Base-by-base conservation (phyloP, 1,140 invertebrate species). In the Drosophila guanche region DNA sequence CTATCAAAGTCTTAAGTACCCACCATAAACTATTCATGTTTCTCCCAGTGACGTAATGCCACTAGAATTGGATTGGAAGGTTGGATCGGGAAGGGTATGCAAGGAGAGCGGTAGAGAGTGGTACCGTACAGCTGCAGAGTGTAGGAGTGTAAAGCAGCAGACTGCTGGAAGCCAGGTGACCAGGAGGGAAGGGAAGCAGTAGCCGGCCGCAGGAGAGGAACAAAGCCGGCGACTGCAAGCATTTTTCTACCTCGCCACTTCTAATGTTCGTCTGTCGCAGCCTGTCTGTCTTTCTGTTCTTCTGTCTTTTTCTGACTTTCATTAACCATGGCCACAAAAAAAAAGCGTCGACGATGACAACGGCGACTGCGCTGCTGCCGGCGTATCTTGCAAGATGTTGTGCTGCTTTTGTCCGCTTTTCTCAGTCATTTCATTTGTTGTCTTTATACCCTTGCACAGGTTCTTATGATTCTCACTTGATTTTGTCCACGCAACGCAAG, bases 271-370 rank as follows among this genome's bases (percentile, higher is more conserved):
- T 42, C 23, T 42, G 37, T 27, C 33, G 50, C 16, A 20, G 16
- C 5, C 61, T 29, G 27, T 14, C 42, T 14, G 23, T 29, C 37
- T 33, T 27, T n/a, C 22, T 8, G 66, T 27, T 20, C 16, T 57
- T 41, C 56, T 43, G 54, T 47, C 53, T 48, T 59, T 46, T 47
- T 72, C 61, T 83, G 73, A 71, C 73, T 74, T 78, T 78, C 76
- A 77, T 81, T 83, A 76, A 59, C 56, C 43, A 76, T 58, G 77
- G 55, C 65, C 57, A 51, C 55, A 69, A 65, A 57, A 45, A 20
- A 20, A 37, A 14, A 41, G 29, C 43, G 16, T 43, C 25, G 8
- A 20, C 25, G 65, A 45, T 43, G 40, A 56, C 33, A 20, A 68
- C 53, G 59, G 63, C 27, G 37, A 40, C 61, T 37, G 33, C 33